Evolutionary conservation across 1,140 invertebrate genomes (phyloP).

Genomic region (Musca domestica): DNA sequence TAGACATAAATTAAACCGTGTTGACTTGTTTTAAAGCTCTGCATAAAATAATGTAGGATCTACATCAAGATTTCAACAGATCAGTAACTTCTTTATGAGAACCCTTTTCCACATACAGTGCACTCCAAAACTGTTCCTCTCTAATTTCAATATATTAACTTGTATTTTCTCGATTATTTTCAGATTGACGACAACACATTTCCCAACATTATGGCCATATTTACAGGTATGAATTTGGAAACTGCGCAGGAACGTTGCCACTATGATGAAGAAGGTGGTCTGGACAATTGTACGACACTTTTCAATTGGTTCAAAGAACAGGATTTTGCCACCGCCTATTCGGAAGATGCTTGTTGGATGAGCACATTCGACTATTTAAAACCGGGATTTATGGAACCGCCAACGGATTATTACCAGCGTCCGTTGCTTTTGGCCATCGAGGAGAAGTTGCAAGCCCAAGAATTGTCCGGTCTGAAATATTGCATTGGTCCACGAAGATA

Average conservation of each 20-base stretch:
- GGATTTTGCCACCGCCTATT: constrained; percentile 72
- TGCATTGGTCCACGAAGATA: constrained; percentile 59
- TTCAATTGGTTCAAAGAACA: constrained; percentile 70
- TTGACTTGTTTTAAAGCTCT: too few relatives aligned
- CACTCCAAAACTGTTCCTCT: background rate
- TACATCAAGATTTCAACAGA: too few relatives aligned
- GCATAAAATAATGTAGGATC: too few relatives aligned
- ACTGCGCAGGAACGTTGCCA: constrained; percentile 55
- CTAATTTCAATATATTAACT: background rate
- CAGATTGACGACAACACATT: constrained; percentile 74
- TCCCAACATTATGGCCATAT: constrained; percentile 71
- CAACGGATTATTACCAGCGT: constrained; percentile 76
- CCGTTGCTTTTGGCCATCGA: constrained; percentile 68
- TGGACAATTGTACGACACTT: constrained; percentile 68
- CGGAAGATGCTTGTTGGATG: constrained; percentile 70
- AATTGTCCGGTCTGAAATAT: constrained; percentile 39
- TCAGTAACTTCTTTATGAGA: too few relatives aligned
- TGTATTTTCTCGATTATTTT: constrained; percentile 23
- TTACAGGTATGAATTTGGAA: constrained; percentile 62
- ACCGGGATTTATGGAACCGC: constrained; percentile 69
- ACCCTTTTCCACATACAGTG: background rate
- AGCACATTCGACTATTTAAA: constrained; percentile 76
- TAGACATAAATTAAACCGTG: too few relatives aligned
- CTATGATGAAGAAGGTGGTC: constrained; percentile 50
- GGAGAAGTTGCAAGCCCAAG: constrained; percentile 49